These are phyloP conservation scores for Rhopalosiphum nymphaeae DNA, from an alignment of 2,888 invertebrate genomes.

Conservation along the genomic window DNA sequence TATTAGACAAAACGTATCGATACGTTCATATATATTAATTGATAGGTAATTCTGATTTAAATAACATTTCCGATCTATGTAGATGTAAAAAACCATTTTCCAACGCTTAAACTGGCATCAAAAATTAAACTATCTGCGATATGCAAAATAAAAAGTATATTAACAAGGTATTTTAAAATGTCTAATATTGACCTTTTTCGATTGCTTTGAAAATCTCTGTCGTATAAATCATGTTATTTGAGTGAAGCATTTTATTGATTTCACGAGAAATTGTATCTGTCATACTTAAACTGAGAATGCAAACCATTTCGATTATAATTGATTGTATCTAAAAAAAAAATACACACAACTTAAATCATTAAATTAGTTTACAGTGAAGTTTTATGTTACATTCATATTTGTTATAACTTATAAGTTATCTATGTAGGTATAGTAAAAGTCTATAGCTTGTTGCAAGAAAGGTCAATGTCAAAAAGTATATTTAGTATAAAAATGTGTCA, in stretches of 20 bases:
- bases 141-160: not conserved
- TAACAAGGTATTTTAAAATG: not conserved
- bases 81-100: not conserved
- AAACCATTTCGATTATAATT: not conserved
- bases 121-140: not conserved
- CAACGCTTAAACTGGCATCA: not conserved
- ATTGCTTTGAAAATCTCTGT: slow-evolving; percentile 41
- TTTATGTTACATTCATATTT: not conserved
- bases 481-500: not conserved
- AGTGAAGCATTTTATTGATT: slow-evolving; percentile 37
- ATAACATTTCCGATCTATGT: not conserved
- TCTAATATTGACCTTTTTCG: slow-evolving; percentile 43
- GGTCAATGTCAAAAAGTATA: not conserved
- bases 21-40: not conserved
- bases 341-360: not conserved
- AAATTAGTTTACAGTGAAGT: not conserved
- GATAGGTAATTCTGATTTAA: not conserved
- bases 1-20: not conserved
- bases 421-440: not conserved
- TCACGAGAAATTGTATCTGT: slow-evolving; percentile 41
- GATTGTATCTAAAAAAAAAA: slow-evolving; percentile 44
- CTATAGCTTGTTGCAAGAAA: not conserved
- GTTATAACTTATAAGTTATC: not conserved
- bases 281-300: slow-evolving; percentile 39
- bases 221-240: slow-evolving; percentile 55